phyloP scores from a whole-genome alignment of 2,113 vertebrate genomes.

The Thamnophis sirtalis region DNA sequence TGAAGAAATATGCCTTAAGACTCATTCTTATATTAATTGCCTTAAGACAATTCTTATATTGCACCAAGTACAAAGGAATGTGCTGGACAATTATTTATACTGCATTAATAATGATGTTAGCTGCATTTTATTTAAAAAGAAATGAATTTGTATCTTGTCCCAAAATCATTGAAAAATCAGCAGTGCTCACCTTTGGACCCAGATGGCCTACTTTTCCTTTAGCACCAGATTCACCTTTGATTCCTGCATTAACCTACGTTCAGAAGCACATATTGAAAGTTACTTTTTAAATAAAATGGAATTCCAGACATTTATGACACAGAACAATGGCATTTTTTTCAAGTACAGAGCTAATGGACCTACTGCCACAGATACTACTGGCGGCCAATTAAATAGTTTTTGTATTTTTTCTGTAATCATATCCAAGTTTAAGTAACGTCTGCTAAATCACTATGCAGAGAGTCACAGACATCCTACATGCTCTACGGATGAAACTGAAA shows the following conservation, averaged over 20 bases:
- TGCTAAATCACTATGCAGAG: neutral
- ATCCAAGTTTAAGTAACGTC: neutral
- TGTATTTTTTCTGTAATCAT: neutral
- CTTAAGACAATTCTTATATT: neutral
- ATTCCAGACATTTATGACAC: neutral
- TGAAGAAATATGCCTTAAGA: neutral
- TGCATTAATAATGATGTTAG: neutral
- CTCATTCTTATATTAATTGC: neutral
- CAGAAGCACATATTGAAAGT: slow-evolving; percentile 25
- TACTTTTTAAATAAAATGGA: neutral
- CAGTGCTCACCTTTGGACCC: slow-evolving; percentile 75
- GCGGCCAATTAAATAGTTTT: slow-evolving; percentile 7
- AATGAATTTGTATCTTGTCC: neutral
- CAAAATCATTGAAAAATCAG: neutral
- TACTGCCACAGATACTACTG: neutral
- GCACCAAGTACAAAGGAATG: neutral
- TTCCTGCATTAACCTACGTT: slow-evolving; percentile 56
- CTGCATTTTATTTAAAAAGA: neutral
- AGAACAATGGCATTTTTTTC: neutral
- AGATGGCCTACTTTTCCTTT: slow-evolving; percentile 67
- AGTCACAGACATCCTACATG: neutral
- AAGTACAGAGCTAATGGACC: neutral
- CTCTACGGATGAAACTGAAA: neutral
- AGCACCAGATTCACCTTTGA: slow-evolving; percentile 53
- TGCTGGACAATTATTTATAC: neutral